Base-by-base conservation (phyloP, 1,140 invertebrate species). In the Coenobita brevimanus region DNA sequence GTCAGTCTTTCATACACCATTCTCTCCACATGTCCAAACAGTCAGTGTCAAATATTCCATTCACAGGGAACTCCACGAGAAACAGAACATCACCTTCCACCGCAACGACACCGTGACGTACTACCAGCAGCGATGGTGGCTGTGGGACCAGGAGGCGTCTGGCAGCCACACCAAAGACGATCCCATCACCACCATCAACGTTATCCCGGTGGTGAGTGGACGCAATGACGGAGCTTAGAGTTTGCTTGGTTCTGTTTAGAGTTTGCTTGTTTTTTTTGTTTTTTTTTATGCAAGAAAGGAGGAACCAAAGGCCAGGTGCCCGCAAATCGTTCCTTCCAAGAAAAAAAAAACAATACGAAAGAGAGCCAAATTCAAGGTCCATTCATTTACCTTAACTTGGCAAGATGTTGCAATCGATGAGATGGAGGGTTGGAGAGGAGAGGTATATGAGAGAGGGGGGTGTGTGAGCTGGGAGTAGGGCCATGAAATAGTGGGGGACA, bases 81-180 rank as follows among this genome's bases (percentile, higher is more conserved):
- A 93, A 90, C 57, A 91, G 0, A 91, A 93, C 71, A 91, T 93
- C 0, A 91, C 76, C 30, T 93, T 92, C 82, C 85, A 91, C 69
- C 54, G 91, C 27, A 92, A 93, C 76, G 91, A 89, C 33, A 93
- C 92, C 2, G 91, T 93, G 21, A 89, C 90, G 0, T 93, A 93
- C 87, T 83, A 89, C 33, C 91, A 91, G 91, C 92, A 91, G 21
- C 91, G 90, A 78, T 82, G 76, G 76, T 81, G 78, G 80, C 15
- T 81, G 92, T 91, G 67, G 87, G 81, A 85, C 71, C 33, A 76
- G 71, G 33, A 76, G 6, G 46, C 62, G 6, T 85, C 82, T 0
- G 82, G 82, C 71, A 64, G 64, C 73, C 92, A 92, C 43, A 86
- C 88, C 8, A 90, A 93, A 33, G 91, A 92, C 82, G 93, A 93